Percentiles rank a stretch among this genome's conserved stretches.
Conservation (phyloP, 2,888 invertebrate species). For the Agonopterix subpropinquella region DNA sequence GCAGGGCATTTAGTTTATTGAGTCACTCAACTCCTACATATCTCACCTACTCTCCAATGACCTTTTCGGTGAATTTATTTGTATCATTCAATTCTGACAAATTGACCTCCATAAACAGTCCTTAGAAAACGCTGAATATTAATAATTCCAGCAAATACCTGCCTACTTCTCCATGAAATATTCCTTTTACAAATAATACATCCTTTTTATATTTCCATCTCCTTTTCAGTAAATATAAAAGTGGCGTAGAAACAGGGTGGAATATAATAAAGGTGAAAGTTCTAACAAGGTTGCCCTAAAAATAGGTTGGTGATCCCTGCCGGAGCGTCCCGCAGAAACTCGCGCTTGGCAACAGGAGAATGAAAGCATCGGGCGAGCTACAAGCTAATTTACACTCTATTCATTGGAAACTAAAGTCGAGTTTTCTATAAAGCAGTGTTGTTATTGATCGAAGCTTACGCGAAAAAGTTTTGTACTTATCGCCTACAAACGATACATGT, state of each 20-base stretch:
- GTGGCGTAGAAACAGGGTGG: slow-evolving; percentile 20
- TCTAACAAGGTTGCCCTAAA: slow-evolving; percentile 49
- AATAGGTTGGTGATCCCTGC: slow-evolving; percentile 63
- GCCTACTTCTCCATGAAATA: too few species aligned
- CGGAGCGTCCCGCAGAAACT: slow-evolving; percentile 30
- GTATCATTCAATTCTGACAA: too few species aligned
- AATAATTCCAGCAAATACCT: too few species aligned
- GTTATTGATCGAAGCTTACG: slow-evolving; percentile 69
- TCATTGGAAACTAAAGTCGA: background rate
- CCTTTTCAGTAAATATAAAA: background rate
- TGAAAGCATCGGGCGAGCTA: slow-evolving; percentile 35
- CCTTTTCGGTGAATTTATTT: too few species aligned
- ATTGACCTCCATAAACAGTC: too few species aligned
- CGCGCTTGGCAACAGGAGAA: slow-evolving; percentile 67
- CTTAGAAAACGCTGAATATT: too few species aligned
- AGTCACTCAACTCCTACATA: too few species aligned
- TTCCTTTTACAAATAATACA: too few species aligned
- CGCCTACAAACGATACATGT: slow-evolving; percentile 52
- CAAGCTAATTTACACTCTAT: slow-evolving; percentile 13
- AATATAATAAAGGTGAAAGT: slow-evolving; percentile 50
- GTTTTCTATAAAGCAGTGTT: slow-evolving; percentile 15
- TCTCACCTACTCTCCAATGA: too few species aligned
- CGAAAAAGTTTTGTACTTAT: slow-evolving; percentile 69
- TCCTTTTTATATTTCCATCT: background rate
- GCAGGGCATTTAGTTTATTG: too few species aligned